These are phyloP conservation scores for Gallinago jamesoni DNA, from an alignment of 2,113 vertebrate genomes.

Conservation along the genomic window DNA sequence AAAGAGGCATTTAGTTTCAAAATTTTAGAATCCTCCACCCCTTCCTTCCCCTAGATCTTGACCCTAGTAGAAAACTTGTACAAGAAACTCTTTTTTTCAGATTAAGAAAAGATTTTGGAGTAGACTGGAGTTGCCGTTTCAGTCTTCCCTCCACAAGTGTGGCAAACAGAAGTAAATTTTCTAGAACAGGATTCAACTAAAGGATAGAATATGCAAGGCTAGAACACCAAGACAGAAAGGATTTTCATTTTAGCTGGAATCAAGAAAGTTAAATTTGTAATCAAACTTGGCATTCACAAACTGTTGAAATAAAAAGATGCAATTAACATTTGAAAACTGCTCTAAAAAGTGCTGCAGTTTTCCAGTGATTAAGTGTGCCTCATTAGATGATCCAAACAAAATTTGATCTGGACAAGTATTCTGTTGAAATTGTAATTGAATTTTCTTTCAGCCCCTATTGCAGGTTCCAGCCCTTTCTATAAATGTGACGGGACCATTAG, in stretches of 20 bases:
- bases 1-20: constrained; percentile 32
- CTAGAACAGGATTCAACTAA: not conserved
- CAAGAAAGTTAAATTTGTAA: not conserved
- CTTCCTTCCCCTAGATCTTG: not conserved
- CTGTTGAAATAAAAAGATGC: not conserved
- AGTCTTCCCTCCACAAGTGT: not conserved
- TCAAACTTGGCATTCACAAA: not conserved
- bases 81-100: not conserved
- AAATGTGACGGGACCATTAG: not conserved
- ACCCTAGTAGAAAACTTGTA: constrained; percentile 23
- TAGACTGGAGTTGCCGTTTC: not conserved
- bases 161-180: not conserved
- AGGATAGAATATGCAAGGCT: not conserved
- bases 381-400: not conserved
- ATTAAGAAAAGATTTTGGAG: not conserved
- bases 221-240: not conserved
- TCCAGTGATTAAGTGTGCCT: not conserved
- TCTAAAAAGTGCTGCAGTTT: not conserved
- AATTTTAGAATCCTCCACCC: constrained; percentile 21
- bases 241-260: not conserved
- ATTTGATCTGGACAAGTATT: not conserved
- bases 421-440: not conserved
- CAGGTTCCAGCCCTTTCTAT: not conserved
- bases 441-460: not conserved
- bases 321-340: not conserved